phyloP scores from a whole-genome alignment of 2,888 invertebrate genomes.

The Leptopilina myrica region DNA sequence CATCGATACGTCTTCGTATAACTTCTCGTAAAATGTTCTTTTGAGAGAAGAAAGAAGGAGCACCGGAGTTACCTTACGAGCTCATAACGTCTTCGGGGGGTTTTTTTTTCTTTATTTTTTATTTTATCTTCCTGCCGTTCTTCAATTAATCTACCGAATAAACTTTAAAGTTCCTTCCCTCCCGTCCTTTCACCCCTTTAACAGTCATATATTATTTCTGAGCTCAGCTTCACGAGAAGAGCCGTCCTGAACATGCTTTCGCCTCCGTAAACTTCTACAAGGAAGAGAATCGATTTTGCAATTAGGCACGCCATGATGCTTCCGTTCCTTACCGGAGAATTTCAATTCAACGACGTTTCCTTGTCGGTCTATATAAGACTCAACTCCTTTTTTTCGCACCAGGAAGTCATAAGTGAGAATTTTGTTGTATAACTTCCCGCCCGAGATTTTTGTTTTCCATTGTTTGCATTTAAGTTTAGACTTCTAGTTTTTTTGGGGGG shows the following conservation, averaged over 20 bases:
- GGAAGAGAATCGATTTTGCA: constrained; percentile 69
- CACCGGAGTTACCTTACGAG: constrained; percentile 14
- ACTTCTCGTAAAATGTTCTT: constrained; percentile 58
- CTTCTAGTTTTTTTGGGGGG: too few species aligned
- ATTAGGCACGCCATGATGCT: constrained; percentile 61
- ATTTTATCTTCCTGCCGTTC: constrained; percentile 3
- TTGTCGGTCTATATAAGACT: constrained; percentile 27
- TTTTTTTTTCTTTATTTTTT: constrained; percentile 2
- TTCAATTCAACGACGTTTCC: constrained; percentile 50
- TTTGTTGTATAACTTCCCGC: constrained; percentile 8
- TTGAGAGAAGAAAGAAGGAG: constrained; percentile 44
- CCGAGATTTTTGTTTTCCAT: too few species aligned
- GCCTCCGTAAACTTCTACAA: constrained; percentile 56
- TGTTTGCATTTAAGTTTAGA: too few species aligned
- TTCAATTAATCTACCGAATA: constrained; percentile 40
- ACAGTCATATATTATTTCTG: constrained; percentile 36
- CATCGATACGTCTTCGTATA: constrained; percentile 53
- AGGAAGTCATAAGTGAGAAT: constrained; percentile 45
- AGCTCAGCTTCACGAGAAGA: constrained; percentile 43
- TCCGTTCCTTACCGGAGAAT: constrained; percentile 54
- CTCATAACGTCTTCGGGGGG: constrained; percentile 23
- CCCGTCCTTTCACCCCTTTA: not conserved
- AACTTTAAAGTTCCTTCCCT: constrained; percentile 35
- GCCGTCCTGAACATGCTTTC: constrained; percentile 58
- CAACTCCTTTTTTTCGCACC: constrained; percentile 39